These are phyloP conservation scores for Parapsyche elsis DNA, from an alignment of 1,140 invertebrate species.

Conservation along the genomic window DNA sequence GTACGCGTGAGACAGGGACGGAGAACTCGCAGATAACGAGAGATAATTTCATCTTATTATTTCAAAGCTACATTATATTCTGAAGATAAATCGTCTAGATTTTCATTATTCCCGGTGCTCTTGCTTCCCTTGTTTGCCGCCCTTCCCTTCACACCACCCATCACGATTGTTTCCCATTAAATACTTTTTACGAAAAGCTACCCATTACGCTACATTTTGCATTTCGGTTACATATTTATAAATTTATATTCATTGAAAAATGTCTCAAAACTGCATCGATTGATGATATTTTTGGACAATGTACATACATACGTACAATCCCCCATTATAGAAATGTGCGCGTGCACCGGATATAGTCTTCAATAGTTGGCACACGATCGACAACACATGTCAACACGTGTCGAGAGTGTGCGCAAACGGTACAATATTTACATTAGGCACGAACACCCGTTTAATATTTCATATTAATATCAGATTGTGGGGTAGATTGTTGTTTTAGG, in stretches of 20 bases:
- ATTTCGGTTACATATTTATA: no score
- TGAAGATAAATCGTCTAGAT: conserved; percentile 56
- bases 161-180: background rate
- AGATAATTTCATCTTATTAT: conserved; percentile 57
- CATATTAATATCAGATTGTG: conserved; percentile 5
- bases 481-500: background rate
- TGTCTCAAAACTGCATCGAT: no score
- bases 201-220: no score
- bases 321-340: no score
- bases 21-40: conserved; percentile 44
- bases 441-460: background rate
- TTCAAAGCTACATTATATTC: conserved; percentile 57
- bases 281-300: no score
- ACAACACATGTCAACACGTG: background rate
- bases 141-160: conserved; percentile 1
- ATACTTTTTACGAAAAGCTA: background rate
- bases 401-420: background rate
- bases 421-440: background rate
- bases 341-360: no score
- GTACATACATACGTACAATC: no score
- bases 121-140: conserved; percentile 37
- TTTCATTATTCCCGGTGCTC: conserved; percentile 52
- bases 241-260: no score
- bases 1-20: background rate
- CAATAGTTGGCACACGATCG: background rate